phyloP scores from a whole-genome alignment of 2,888 invertebrate genomes.

The Branchipolynoe longqiensis region DNA sequence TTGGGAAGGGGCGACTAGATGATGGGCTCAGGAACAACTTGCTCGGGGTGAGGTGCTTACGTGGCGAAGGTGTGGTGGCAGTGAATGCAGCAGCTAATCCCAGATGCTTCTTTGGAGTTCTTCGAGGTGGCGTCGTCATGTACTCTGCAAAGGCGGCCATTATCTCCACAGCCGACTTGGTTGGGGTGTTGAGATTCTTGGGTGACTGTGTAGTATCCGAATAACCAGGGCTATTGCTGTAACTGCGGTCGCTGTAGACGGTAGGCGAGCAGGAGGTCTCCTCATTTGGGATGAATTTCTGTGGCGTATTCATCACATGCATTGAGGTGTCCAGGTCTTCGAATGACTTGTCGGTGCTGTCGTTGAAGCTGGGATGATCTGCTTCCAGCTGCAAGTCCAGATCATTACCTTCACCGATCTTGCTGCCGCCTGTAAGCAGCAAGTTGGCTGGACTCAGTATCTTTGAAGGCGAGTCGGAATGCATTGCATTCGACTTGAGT shows the following conservation, averaged over 20 bases:
- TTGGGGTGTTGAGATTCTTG: slow-evolving; percentile 26
- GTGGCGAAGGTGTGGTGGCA: slow-evolving; percentile 39
- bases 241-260: slow-evolving; percentile 35
- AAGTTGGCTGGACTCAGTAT: slow-evolving; percentile 35
- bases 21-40: slow-evolving; percentile 10
- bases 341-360: slow-evolving; percentile 11
- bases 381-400: slow-evolving; percentile 31
- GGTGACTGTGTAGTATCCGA: slow-evolving; percentile 14
- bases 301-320: slow-evolving; percentile 32
- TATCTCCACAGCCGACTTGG: slow-evolving; percentile 70
- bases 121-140: slow-evolving; percentile 64
- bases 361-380: slow-evolving; percentile 19
- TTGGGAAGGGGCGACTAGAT: neutral
- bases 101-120: neutral
- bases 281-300: slow-evolving; percentile 33
- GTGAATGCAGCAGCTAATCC: neutral
- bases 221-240: slow-evolving; percentile 33
- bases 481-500: neutral
- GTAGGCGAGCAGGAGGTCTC: slow-evolving; percentile 26
- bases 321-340: neutral
- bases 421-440: slow-evolving; percentile 3
- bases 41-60: slow-evolving; percentile 16
- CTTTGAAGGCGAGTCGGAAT: neutral
- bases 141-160: slow-evolving; percentile 70
- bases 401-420: neutral